Base-by-base conservation (phyloP, 2,113 vertebrate genomes). In the Oryzias celebensis region DNA sequence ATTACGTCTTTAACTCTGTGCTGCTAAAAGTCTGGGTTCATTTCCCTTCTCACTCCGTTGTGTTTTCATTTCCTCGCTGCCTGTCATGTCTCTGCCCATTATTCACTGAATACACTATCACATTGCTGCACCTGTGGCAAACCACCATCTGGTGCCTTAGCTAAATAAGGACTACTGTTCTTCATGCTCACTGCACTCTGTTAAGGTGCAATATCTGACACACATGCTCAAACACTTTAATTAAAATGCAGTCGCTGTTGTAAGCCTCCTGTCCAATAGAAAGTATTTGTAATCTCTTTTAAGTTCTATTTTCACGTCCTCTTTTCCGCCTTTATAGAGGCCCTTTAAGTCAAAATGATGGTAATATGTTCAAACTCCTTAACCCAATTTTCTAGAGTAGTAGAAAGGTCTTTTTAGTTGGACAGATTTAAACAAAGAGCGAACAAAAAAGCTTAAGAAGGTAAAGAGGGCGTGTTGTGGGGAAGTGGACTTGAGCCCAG, bases 101-200 rank as follows among this genome's bases (percentile, higher is more conserved):
- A 77, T 67, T 78, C 75, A 67, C 72, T 44, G 61, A 67, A 49
- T 50, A 65, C 70, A 50, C 75, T 68, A 77, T 83, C 75, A 46
- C 66, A 66, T 69, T 61, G 71, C 75, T 77, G 77, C 81, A 77
- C 83, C 79, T 80, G 83, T 75, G 74, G 68, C 73, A 78, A 84
- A 62, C 85, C 70, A 74, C 82, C 84, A 80, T 83, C 81, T 85
- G 86, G 56, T 74, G 69, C 58, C 23, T 43, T 12, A 47, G 81
- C 77, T 77, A 83, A 84, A 83, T 84, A 61, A 78, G 68, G 62
- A 66, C 56, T 64, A 7, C 7, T 57, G 81, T 51, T 80, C 71
- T 80, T 89, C 78, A 68, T 74, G 78, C 85, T 73, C 58, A n/a
- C 52, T 79, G 78, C 76, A 51, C 57, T 52, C 26, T 67, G 59